phyloP scores from a whole-genome alignment of 2,113 vertebrate species.

The Ammospiza caudacuta region DNA sequence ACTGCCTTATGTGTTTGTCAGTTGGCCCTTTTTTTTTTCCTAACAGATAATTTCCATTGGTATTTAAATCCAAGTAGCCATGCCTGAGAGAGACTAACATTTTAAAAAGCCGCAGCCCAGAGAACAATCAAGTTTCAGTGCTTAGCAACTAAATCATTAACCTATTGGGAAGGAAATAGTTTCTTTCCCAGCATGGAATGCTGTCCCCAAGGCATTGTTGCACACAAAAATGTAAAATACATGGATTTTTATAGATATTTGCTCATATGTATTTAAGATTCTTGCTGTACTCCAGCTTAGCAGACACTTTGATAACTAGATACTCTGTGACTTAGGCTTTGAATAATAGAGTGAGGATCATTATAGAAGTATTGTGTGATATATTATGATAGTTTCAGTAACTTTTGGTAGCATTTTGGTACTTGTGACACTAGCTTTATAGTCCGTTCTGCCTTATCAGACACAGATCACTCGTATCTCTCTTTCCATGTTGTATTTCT shows the following conservation, averaged over 20 bases:
- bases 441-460: background rate
- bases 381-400: too few species aligned
- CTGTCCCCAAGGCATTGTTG: background rate
- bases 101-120: conserved; percentile 5
- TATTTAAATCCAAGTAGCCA: background rate
- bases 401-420: too few species aligned
- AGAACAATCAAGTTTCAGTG: conserved; percentile 11
- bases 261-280: background rate
- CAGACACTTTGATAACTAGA: background rate
- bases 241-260: background rate
- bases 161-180: background rate
- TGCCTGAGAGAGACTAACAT: background rate
- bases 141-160: conserved; percentile 63
- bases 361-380: background rate
- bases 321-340: background rate
- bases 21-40: background rate
- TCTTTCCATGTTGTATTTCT: background rate
- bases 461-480: background rate
- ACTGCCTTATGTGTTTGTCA: background rate
- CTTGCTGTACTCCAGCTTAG: background rate
- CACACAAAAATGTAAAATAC: background rate
- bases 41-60: background rate
- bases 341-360: background rate
- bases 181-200: conserved; percentile 3
- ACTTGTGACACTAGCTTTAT: background rate